phyloP scores from a whole-genome alignment of 2,888 invertebrate genomes.

The Mimumesa dahlbomi region DNA sequence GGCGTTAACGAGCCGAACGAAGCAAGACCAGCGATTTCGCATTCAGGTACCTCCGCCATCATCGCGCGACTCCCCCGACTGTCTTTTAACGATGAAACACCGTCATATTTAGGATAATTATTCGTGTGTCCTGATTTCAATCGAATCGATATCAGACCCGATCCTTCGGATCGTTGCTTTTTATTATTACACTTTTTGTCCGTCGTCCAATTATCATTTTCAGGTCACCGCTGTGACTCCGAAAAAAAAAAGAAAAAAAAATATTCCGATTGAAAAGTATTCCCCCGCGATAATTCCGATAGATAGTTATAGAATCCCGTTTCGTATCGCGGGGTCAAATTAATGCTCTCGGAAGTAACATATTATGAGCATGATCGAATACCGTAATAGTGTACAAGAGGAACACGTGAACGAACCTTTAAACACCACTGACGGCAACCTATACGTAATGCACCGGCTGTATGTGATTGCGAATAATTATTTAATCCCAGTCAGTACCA shows the following conservation, averaged over 20 bases:
- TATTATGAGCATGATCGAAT: no score
- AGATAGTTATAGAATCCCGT: no score
- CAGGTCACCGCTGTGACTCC: no score
- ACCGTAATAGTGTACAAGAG: neutral
- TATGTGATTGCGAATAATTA: conserved; percentile 74
- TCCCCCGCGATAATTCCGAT: no score
- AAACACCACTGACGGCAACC: conserved; percentile 48
- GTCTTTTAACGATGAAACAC: neutral
- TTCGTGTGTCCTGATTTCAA: no score
- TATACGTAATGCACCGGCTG: conserved; percentile 70
- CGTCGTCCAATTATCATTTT: no score
- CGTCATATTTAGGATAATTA: neutral
- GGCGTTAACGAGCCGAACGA: conserved; percentile 44
- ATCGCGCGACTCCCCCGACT: neutral
- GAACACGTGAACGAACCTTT: conserved; percentile 40
- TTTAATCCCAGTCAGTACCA: conserved; percentile 69
- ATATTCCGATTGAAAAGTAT: no score
- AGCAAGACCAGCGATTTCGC: conserved; percentile 14
- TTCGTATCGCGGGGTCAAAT: no score
- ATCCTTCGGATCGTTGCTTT: no score
- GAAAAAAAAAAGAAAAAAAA: no score
- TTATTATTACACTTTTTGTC: no score
- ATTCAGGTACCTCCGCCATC: neutral
- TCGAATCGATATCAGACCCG: no score
- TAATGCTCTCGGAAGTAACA: neutral